Evolutionary conservation across 2,888 invertebrate species (phyloP).

Genomic region (Peribatodes rhomboidaria): DNA sequence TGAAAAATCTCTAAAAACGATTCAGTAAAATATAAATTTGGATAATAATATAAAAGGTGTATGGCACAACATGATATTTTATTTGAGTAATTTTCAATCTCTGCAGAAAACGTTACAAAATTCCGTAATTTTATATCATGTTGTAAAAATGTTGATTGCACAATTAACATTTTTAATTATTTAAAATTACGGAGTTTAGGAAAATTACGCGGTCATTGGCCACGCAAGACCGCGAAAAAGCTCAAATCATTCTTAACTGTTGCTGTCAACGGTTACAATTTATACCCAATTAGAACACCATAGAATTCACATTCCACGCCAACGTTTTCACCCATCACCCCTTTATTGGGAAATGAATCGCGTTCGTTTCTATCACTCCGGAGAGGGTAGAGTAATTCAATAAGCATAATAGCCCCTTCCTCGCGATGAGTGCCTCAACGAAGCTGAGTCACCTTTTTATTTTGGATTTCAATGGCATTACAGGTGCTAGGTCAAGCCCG

Average conservation of each 20-base stretch:
- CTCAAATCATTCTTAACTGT: background rate
- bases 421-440: constrained; percentile 42
- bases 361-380: constrained; percentile 46
- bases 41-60: too few relatives aligned
- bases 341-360: constrained; percentile 51
- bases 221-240: background rate
- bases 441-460: constrained; percentile 47
- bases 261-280: background rate
- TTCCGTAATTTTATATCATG: too few relatives aligned
- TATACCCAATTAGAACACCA: constrained; percentile 10
- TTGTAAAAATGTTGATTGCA: too few relatives aligned
- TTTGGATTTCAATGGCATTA: constrained; percentile 32
- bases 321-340: constrained; percentile 45
- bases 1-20: too few relatives aligned
- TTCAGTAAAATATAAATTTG: too few relatives aligned
- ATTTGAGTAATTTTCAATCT: too few relatives aligned
- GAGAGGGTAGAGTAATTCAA: constrained; percentile 56
- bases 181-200: too few relatives aligned
- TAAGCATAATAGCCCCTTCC: constrained; percentile 53
- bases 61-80: too few relatives aligned
- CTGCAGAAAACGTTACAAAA: too few relatives aligned
- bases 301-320: constrained; percentile 34
- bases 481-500: constrained; percentile 23
- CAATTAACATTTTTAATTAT: too few relatives aligned
- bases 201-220: too few relatives aligned